Base-by-base conservation (phyloP, 2,113 vertebrate species). In the Candoia aspera region DNA sequence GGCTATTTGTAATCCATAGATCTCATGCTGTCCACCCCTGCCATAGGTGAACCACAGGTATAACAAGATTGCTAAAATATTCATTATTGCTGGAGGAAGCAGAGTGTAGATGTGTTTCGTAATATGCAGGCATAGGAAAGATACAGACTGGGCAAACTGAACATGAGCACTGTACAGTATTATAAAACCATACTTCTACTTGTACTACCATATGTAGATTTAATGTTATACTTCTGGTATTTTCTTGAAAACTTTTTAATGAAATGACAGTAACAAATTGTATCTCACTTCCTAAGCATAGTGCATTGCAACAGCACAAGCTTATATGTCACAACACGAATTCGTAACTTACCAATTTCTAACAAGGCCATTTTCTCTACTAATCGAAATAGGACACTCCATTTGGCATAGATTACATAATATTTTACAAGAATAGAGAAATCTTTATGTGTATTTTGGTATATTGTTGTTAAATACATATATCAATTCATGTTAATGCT, bases 241-340 rank as follows among this genome's bases (percentile, higher is more conserved):
- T 53, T 54, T 57, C 49, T 57, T 54, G n/a, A 92, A 91, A 94
- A 87, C 85, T 49, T 62, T 29, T 33, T 57, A 33, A 59, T 87
- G 26, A 13, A 29, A 68, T 89, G 46, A 46, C 23, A 26, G 24
- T 12, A 33, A 55, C 19, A 29, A 55, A 13, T 21, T 9, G 19
- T 42, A 60, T 46, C 4, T 83, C 9, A n/a, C 17, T 90, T n/a
- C 24, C 57, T 1, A 59, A 90, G 24, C 55, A 84, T 17, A 58
- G 8, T 10, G 11, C n/a, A 83, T 11, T 17, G 42, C 11, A 33
- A 29, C 26, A 46, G 24, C 83, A 49, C 21, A 68, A 68, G 12
- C 21, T 68, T 86, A 13, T 68, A 57, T 55, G 11, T 86, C 21
- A 29, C 23, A 5, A 54, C 53, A 83, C 49, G 29, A 6, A 84